phyloP scores from a whole-genome alignment of 2,888 invertebrate genomes.

The Zygaena filipendulae region DNA sequence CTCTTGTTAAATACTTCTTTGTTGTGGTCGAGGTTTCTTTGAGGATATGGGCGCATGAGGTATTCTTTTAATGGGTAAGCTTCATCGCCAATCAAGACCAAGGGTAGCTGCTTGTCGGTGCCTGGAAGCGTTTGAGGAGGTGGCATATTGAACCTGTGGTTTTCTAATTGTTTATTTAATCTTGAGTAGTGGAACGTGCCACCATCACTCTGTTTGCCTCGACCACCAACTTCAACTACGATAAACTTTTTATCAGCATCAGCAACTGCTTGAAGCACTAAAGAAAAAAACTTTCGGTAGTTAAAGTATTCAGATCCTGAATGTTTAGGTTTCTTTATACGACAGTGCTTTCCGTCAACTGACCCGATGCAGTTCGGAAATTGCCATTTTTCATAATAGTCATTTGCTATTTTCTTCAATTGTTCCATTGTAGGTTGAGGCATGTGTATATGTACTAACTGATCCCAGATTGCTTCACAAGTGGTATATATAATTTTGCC shows the following conservation, averaged over 20 bases:
- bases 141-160: constrained; percentile 6
- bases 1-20: constrained; percentile 11
- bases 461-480: constrained; percentile 3
- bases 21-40: constrained; percentile 1
- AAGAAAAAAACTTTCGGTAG: constrained; percentile 15
- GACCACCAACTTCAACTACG: constrained; percentile 14
- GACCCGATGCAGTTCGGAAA: constrained; percentile 7
- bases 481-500: constrained; percentile 6
- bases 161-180: constrained; percentile 10
- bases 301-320: constrained; percentile 12
- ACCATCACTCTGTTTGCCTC: constrained; percentile 18
- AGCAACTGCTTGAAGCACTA: constrained; percentile 16
- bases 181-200: constrained; percentile 18
- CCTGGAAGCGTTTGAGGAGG: constrained; percentile 10
- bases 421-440: constrained; percentile 2
- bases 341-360: constrained; percentile 7
- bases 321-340: constrained; percentile 13
- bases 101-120: constrained; percentile 14
- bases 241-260: constrained; percentile 16
- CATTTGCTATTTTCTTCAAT: constrained; percentile 1
- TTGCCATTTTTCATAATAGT: constrained; percentile 6
- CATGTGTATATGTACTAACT: constrained; percentile 3
- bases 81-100: constrained; percentile 13
- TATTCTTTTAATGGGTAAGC: constrained; percentile 10
- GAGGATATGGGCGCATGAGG: constrained; percentile 9